These are phyloP conservation scores for Eugnorisma glareosa DNA, from an alignment of 2,888 invertebrate genomes.

Conservation along the genomic window DNA sequence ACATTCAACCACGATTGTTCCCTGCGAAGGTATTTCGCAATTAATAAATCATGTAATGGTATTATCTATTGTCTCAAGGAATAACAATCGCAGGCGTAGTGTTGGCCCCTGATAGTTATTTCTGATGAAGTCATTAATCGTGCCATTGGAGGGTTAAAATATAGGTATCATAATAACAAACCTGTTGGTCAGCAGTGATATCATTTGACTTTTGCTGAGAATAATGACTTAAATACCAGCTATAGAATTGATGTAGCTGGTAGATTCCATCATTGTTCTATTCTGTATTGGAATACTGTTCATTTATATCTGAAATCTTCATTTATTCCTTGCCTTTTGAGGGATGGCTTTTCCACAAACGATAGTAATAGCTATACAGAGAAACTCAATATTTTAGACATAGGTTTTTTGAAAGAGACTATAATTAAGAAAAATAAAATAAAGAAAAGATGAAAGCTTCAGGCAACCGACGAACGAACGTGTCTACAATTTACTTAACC, in stretches of 20 bases:
- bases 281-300: not conserved
- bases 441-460: not conserved
- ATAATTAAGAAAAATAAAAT: constrained; percentile 1
- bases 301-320: not conserved
- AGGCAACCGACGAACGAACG: constrained; percentile 2
- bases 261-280: not conserved
- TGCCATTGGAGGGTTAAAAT: constrained; percentile 20
- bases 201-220: constrained; percentile 19
- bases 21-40: constrained; percentile 19
- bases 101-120: constrained; percentile 29
- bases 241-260: not conserved
- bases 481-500: constrained; percentile 15
- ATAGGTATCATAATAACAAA: constrained; percentile 11
- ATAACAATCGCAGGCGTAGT: constrained; percentile 34
- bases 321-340: not conserved
- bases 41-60: constrained; percentile 22
- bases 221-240: constrained; percentile 1
- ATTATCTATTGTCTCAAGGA: constrained; percentile 48
- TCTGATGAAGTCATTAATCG: constrained; percentile 47
- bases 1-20: constrained; percentile 1
- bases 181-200: constrained; percentile 15
- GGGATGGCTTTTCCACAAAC: not conserved
- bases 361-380: not conserved
- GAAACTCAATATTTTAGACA: not conserved
- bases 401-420: not conserved